Evolutionary conservation across 2,797 vertebrate genomes (phyloP), one percentile per base, ranked within the genome.

Genomic region (Protosalanx chinensis): DNA sequence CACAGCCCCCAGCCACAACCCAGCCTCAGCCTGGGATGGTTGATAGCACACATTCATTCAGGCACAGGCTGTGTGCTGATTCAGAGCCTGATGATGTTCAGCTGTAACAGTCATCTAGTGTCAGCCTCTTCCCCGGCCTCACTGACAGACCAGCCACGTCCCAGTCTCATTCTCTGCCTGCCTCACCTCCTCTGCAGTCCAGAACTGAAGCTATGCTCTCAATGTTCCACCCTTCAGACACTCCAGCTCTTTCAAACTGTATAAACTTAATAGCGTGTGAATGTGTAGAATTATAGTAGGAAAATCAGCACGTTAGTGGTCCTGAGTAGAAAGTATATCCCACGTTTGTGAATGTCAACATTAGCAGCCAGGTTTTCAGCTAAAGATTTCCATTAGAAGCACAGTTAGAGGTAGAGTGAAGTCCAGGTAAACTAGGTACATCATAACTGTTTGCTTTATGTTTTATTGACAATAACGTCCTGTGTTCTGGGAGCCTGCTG

Each of bases 381-480:
- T 56, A 56, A 56, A 4, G 1, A 16, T 56, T 16, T 56, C 51
- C 51, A 56, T 56, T 18, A 56, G 15, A 56, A 56, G 10, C 16
- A n/a, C 51, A 0, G 18, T n/a, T 56, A 7, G 59, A 29, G 29
- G 23, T 61, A 27, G 27, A 61, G 23, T 15, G 23, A n/a, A 56
- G 10, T 16, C 2, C 51, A 56, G 59, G 59, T 30, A 29, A 61
- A 30, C 59, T 61, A 27, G 20, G 2, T 29, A 30, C 12, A 61
- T 30, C 59, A 6, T 27, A 27, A 15, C 59, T 27, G 59, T 61
- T 61, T 61, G 59, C 8, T 27, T 30, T 13, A 13, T 61, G 27
- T 61, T 61, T 61, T 61, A 61, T 61, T 61, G 27, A 27, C 59
- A 8, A 61, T 61, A 61, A 61, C 23, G 13, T 23, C 3, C 59